Evolutionary conservation across 1,140 invertebrate species (phyloP), one percentile per base, ranked within the genome.

Genomic region (Scaptodrosophila lebanonensis): DNA sequence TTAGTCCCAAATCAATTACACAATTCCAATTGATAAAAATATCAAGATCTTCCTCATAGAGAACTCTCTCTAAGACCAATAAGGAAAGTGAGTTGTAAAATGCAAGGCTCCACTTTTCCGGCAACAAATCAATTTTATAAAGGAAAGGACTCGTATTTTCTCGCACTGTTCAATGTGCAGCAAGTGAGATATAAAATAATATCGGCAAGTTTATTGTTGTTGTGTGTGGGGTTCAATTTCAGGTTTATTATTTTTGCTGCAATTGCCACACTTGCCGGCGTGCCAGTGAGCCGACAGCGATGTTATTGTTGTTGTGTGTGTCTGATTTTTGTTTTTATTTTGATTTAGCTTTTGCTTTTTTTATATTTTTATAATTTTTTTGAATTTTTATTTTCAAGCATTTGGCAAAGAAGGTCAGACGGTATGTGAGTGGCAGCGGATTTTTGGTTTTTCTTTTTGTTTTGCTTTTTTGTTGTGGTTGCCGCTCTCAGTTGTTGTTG

Each of bases 341-440:
- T 9, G 2, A 16, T 2, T 15, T 30, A 2, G 32, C 1, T 27
- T 32, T 27, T 32, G 32, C 27, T 39, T 32, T 6, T 38, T 40
- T 51, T 35, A 33, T 53, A 35, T 58, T 20, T 60, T 17, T 53
- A 25, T 49, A 40, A 39, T 32, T 57, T 47, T 42, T 48, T 47
- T 56, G 49, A 33, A 48, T 52, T 25, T 52, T 38, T 70, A 33
- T 50, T 16, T 15, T 27, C 33, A 30, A 45, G 36, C 33, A 18
- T 60, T 44, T 40, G 48, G 33, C 36, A 30, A 60, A 60, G 75
- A 79, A 82, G 75, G 75, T 82, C 75, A 79, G 52, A 50, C 36
- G 13, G 20, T 11, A 48, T 51, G 49, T 45, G 51, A 35, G 45
- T 56, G 56, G 44, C 17, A 33, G 54, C 53, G 5, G 8, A 3